A percentile compares a stretch with the other conserved stretches of the same genome.
phyloP scores from a whole-genome alignment of 2,113 vertebrate species.

The Pampusana beccarii region DNA sequence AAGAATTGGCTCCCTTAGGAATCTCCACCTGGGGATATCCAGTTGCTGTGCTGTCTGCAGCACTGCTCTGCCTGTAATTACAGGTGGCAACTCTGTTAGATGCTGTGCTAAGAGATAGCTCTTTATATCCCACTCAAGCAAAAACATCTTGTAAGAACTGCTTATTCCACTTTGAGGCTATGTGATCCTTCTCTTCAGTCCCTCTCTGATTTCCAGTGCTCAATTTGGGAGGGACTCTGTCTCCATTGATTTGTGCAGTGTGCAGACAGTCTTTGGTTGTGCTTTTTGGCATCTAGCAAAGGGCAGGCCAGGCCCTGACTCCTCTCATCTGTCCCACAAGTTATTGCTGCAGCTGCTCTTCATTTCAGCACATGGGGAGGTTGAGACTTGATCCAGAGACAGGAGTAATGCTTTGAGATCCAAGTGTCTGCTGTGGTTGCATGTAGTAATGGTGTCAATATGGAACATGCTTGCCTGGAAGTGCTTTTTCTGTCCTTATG shows the following conservation, averaged over 20 bases:
- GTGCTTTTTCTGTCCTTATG: not conserved
- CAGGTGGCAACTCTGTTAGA: fast-evolving
- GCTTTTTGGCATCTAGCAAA: not conserved
- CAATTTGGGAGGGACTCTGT: not conserved
- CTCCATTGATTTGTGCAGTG: not conserved
- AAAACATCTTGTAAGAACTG: not conserved
- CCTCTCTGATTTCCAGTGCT: not conserved
- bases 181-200: not conserved
- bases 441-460: not conserved
- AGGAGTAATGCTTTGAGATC: not conserved
- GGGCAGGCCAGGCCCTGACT: not conserved
- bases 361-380: not conserved
- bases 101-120: not conserved
- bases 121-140: not conserved
- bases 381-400: not conserved
- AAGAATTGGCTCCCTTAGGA: not conserved
- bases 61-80: not conserved
- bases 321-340: not conserved
- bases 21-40: not conserved
- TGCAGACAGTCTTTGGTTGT: not conserved
- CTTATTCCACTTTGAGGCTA: not conserved
- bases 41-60: not conserved
- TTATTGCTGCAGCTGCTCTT: not conserved
- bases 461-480: fast-evolving
- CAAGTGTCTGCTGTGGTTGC: not conserved